These are phyloP conservation scores for Sympetrum striolatum DNA, from an alignment of 2,888 invertebrate genomes.

Conservation along the genomic window DNA sequence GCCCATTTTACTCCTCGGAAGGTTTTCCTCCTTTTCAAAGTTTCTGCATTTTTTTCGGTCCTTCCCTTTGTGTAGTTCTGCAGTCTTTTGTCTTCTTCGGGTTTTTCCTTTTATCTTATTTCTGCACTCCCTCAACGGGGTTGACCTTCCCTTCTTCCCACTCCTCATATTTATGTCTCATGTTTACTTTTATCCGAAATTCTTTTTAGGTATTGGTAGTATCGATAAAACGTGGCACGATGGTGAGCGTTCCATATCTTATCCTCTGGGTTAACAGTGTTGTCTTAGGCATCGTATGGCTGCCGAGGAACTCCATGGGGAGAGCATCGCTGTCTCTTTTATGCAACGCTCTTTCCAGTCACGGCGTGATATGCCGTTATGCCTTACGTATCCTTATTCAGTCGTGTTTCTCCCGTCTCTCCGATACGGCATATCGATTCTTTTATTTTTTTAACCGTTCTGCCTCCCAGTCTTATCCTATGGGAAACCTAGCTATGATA, in stretches of 20 bases:
- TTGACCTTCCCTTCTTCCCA: neutral
- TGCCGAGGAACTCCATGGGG: neutral
- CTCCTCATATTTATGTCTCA: neutral
- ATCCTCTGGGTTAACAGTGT: neutral
- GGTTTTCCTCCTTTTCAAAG: neutral
- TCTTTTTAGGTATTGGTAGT: neutral
- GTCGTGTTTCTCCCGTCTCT: neutral
- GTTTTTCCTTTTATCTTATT: neutral
- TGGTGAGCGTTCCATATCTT: neutral
- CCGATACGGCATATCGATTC: neutral
- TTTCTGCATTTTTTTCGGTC: neutral
- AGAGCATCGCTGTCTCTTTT: neutral
- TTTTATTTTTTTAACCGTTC: neutral
- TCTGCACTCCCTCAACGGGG: neutral
- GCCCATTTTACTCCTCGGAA: neutral
- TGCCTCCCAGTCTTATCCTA: neutral
- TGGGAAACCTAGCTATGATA: neutral
- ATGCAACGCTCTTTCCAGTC: neutral
- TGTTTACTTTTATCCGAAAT: neutral
- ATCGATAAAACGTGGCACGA: neutral
- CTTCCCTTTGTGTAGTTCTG: neutral
- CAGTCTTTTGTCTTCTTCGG: neutral
- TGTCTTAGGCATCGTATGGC: neutral
- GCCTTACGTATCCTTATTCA: neutral
- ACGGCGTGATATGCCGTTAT: neutral